These are phyloP conservation scores for Halcyon chelicuti DNA, from an alignment of 2,797 vertebrate species.

Conservation along the genomic window DNA sequence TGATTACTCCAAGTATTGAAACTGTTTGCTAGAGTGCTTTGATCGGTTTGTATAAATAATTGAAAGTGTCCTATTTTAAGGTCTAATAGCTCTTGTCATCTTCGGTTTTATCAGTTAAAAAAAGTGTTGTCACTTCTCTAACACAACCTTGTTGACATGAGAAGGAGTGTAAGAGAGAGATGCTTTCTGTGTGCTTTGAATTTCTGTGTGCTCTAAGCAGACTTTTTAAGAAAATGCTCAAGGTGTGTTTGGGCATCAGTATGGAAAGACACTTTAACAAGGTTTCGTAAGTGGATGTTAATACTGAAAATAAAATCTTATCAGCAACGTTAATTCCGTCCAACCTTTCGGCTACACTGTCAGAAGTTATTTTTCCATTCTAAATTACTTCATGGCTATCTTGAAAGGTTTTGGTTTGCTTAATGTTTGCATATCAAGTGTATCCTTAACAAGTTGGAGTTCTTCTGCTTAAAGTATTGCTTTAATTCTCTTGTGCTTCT, in stretches of 20 bases:
- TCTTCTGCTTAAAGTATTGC: not conserved
- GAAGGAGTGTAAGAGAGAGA: not conserved
- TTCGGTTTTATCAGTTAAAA: not conserved
- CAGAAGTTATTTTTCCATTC: not conserved
- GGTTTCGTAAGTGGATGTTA: not conserved
- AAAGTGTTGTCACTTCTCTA: not conserved
- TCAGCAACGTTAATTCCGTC: not conserved
- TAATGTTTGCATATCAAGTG: not conserved
- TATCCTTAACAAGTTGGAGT: not conserved
- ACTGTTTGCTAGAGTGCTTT: not conserved
- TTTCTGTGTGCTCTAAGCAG: not conserved
- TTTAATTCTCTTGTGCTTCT: slow-evolving; percentile 64
- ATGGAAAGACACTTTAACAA: not conserved
- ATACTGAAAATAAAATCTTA: not conserved
- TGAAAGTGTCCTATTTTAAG: not conserved
- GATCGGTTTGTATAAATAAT: not conserved
- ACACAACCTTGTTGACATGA: not conserved
- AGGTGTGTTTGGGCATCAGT: not conserved
- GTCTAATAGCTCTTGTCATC: not conserved
- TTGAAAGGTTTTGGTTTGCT: not conserved
- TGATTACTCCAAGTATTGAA: not conserved
- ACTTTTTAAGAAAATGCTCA: not conserved
- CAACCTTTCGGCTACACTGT: not conserved
- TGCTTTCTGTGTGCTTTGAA: not conserved
- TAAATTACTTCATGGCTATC: not conserved